Evolutionary conservation across 2,797 vertebrate species (phyloP).

Genomic region (Amphiprion clarkii): DNA sequence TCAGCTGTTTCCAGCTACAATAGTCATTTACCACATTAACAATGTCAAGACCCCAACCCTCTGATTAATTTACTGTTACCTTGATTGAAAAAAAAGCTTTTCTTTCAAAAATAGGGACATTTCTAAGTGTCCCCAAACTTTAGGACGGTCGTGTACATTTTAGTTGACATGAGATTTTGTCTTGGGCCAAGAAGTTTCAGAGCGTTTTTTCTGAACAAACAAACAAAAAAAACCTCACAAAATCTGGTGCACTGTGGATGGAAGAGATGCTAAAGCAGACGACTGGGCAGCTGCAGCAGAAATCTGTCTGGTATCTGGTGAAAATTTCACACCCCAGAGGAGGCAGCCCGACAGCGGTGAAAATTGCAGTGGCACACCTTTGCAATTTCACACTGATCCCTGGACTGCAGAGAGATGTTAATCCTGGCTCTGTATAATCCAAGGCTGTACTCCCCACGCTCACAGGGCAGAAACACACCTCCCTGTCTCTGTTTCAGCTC

Average conservation of each 20-base stretch:
- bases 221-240: no score
- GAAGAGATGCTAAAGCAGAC: background rate
- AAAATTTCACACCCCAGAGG: slow-evolving; percentile 44
- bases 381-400: slow-evolving; percentile 61
- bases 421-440: slow-evolving; percentile 57
- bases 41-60: no score
- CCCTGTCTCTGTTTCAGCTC: slow-evolving; percentile 22
- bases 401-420: slow-evolving; percentile 56
- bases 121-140: no score
- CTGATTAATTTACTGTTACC: no score
- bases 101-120: no score
- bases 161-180: background rate
- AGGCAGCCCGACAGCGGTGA: slow-evolving; percentile 12
- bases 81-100: no score
- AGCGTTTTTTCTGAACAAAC: no score
- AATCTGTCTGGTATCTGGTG: slow-evolving; percentile 21
- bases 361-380: slow-evolving; percentile 52
- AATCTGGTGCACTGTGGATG: background rate
- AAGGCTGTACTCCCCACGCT: slow-evolving; percentile 14
- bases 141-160: no score
- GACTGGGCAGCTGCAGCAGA: background rate
- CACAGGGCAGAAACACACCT: slow-evolving; percentile 5
- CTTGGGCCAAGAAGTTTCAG: no score
- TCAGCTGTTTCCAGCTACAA: no score
- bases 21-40: no score